Base-by-base conservation (phyloP, 2,113 vertebrate genomes). In the Pungitius pungitius region DNA sequence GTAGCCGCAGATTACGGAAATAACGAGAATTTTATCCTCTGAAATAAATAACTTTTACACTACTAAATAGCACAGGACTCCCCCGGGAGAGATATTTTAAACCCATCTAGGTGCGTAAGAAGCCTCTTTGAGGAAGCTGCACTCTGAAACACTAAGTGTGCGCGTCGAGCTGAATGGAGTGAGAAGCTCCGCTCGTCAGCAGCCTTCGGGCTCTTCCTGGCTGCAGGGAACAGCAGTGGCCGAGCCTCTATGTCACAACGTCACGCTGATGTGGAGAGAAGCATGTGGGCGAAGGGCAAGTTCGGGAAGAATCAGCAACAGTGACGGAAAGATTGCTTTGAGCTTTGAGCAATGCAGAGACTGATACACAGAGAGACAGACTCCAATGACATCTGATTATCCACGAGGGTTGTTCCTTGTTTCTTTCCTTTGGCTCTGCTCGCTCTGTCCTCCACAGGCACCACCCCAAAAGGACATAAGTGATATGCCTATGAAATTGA, bases 391-490 rank as follows among this genome's bases (percentile, higher is more conserved):
- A 69, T 79, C 56, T 59, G 65, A 73, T 67, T 55, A 56, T 54
- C 68, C 26, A 73, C 8, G 0, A 40, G 69, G 66, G 27, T 37
- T 73, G 40, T 26, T 75, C 30, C 30, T 30, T 5, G 12, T 64
- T 39, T 24, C 47, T 22, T 47, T 6, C 22, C 43, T 74, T 68
- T 68, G 67, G 73, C 72, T 75, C 30, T 35, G 39, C 52, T 74
- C 43, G 56, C 51, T 65, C 60, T 18, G 55, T 42, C 56, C 13
- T 72, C 69, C 6, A 3, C 11, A 73, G 42, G 70, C 64, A 73
- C 75, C 57, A 74, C 77, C 77, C 79, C 85, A 81, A 77, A 86
- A 83, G 66, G 77, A 81, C 80, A 87, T 73, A 78, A 84, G 77
- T 74, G 30, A 80, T 62, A 61, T 71, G 55, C 42, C 52, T 43